These are phyloP conservation scores for Rhodeus uyekii DNA, from an alignment of 2,797 vertebrate species.

Conservation along the genomic window DNA sequence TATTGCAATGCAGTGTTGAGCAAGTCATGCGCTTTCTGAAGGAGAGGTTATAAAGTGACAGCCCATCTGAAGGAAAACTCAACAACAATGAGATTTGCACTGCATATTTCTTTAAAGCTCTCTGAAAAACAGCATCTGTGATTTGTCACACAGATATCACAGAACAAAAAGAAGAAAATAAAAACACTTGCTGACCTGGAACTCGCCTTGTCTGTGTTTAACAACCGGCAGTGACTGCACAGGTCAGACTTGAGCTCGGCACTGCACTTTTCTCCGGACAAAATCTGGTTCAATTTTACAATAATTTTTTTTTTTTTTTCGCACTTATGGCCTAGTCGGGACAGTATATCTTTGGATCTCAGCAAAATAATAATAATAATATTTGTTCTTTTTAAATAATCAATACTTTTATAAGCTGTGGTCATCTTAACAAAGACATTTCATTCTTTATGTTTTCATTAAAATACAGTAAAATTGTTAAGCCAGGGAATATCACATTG, in stretches of 20 bases:
- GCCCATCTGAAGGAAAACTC: neutral
- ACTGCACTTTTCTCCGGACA: slow-evolving; percentile 28
- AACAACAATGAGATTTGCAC: neutral
- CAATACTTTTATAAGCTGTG: neutral
- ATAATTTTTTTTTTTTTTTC: neutral
- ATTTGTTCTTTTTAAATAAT: no score
- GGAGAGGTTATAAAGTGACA: neutral
- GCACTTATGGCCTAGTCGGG: neutral
- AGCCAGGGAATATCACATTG: neutral
- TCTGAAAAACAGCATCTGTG: slow-evolving; percentile 42
- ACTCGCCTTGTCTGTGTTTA: slow-evolving; percentile 22
- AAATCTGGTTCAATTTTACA: neutral
- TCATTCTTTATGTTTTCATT: neutral
- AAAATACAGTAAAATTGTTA: neutral
- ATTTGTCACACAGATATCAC: slow-evolving; percentile 46
- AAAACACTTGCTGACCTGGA: slow-evolving; percentile 42
- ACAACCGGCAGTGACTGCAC: slow-evolving; percentile 34
- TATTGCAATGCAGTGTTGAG: neutral
- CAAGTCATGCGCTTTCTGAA: neutral
- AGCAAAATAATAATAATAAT: no score
- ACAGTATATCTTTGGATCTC: neutral
- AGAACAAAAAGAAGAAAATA: slow-evolving; percentile 32
- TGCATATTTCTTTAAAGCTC: slow-evolving; percentile 7
- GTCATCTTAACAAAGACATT: neutral
- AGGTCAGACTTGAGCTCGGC: slow-evolving; percentile 7